Percentiles rank a stretch among this genome's conserved stretches.
Evolutionary conservation across 2,797 vertebrate genomes (phyloP).

Genomic region (Gallinago nigripennis): DNA sequence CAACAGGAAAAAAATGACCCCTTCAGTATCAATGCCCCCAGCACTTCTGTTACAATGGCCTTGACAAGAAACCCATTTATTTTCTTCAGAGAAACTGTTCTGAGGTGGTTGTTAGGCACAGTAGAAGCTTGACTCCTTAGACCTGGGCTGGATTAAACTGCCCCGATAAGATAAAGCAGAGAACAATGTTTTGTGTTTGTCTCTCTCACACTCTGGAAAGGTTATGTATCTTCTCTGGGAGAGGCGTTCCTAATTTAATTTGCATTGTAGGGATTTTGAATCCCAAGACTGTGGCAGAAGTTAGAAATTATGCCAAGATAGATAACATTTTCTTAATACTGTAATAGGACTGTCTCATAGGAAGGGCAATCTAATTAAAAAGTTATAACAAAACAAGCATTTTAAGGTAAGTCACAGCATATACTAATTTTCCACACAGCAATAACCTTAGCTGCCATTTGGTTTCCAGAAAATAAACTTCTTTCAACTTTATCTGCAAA

Average conservation of each 20-base stretch:
- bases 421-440: neutral
- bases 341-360: neutral
- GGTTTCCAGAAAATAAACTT: neutral
- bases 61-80: constrained; percentile 53
- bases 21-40: constrained; percentile 46
- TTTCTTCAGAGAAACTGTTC: constrained; percentile 14
- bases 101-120: neutral
- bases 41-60: constrained; percentile 44
- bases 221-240: neutral
- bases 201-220: neutral
- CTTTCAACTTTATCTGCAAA: neutral
- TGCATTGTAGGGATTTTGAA: constrained; percentile 12
- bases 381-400: constrained; percentile 33
- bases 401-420: neutral
- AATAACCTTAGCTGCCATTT: neutral
- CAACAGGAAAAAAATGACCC: constrained; percentile 54
- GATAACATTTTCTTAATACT: constrained; percentile 15
- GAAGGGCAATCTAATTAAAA: constrained; percentile 27
- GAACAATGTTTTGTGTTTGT: neutral
- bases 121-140: neutral
- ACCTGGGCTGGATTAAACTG: neutral
- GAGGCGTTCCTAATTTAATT: constrained; percentile 3
- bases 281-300: neutral
- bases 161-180: neutral
- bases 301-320: neutral